Conservation (phyloP, 1,140 invertebrate genomes). For the Brachionus paranguensis region DNA sequence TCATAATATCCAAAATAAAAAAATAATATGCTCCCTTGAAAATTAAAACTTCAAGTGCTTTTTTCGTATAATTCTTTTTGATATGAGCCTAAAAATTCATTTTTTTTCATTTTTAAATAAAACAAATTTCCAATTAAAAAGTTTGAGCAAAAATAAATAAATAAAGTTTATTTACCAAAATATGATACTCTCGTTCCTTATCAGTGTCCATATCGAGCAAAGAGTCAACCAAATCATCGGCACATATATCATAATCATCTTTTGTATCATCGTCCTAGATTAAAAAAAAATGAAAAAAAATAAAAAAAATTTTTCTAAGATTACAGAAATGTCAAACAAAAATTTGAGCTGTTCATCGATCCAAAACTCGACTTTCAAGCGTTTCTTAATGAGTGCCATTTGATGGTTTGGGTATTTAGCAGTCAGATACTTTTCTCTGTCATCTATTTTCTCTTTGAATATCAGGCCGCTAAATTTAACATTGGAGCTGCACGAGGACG, state of each 20-base stretch:
- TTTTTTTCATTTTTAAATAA: no score
- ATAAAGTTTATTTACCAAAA: neutral
- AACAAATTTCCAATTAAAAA: no score
- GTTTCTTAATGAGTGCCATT: constrained; percentile 28
- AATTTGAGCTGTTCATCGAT: constrained; percentile 32
- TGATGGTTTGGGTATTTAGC: constrained; percentile 40
- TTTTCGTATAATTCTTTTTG: no score
- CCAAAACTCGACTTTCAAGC: constrained; percentile 37
- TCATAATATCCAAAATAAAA: no score
- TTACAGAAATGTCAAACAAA: constrained; percentile 14
- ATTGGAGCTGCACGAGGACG: neutral
- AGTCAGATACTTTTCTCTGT: constrained; percentile 40
- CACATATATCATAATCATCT: constrained; percentile 40
- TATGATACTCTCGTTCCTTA: constrained; percentile 13
- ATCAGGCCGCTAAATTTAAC: constrained; percentile 33
- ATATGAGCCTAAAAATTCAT: no score
- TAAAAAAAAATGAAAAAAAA: neutral
- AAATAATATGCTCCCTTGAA: no score
- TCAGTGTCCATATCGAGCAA: constrained; percentile 34
- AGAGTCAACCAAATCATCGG: constrained; percentile 35
- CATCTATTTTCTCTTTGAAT: constrained; percentile 36
- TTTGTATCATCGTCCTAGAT: constrained; percentile 6
- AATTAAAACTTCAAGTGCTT: no score
- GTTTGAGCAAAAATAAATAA: no score
- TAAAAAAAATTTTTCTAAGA: neutral